phyloP scores from a whole-genome alignment of 2,888 invertebrate species.

The Meta bourneti region DNA sequence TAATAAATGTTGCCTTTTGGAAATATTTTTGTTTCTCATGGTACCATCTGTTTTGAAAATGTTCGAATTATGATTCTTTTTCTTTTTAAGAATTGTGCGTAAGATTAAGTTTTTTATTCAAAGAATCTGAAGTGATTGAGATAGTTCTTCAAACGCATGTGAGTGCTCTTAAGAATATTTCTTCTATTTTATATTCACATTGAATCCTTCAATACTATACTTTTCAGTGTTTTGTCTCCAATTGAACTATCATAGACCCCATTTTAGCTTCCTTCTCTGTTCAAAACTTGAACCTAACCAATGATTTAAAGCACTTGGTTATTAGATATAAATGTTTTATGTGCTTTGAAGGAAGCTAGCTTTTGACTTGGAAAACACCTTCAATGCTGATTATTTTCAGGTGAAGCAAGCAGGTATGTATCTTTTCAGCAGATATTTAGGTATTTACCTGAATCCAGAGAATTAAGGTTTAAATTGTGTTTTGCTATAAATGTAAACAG shows the following conservation, averaged over 20 bases:
- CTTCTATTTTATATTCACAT: too few species aligned
- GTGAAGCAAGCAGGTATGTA: slow-evolving; percentile 46
- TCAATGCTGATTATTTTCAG: slow-evolving; percentile 22
- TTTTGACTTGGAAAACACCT: neutral
- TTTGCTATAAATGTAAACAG: neutral
- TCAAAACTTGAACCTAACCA: neutral
- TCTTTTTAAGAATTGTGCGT: too few species aligned
- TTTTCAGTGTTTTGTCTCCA: neutral
- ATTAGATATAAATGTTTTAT: slow-evolving; percentile 38
- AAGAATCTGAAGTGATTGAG: too few species aligned
- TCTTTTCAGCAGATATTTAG: slow-evolving; percentile 24
- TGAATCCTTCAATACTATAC: too few species aligned
- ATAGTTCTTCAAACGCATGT: too few species aligned
- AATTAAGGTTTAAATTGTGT: neutral
- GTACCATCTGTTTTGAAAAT: too few species aligned
- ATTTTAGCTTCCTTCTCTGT: slow-evolving; percentile 26
- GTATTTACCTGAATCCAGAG: neutral
- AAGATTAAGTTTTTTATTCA: too few species aligned
- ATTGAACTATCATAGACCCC: neutral
- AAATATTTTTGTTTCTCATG: too few species aligned
- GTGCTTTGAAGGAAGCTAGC: slow-evolving; percentile 34
- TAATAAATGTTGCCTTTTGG: too few species aligned
- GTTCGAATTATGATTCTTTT: too few species aligned
- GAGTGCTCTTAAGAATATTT: too few species aligned
- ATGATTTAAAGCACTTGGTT: slow-evolving; percentile 22